Conservation (phyloP, 2,797 vertebrate genomes). For the Fistularia tabacaria region DNA sequence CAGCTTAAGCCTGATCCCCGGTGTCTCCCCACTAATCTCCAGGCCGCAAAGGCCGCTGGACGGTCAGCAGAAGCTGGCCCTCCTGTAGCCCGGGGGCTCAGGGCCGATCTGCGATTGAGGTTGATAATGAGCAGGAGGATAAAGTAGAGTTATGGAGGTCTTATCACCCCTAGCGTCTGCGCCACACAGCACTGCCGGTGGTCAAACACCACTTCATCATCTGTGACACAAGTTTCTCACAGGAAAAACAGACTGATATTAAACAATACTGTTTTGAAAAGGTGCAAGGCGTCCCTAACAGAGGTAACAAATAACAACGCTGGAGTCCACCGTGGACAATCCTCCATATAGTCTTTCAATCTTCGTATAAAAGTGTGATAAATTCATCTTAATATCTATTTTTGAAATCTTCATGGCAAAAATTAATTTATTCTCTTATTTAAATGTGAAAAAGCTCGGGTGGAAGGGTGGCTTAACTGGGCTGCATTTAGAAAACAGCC, state of each 20-base stretch:
- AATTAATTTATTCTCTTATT: too few relatives aligned
- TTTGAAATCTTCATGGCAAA: too few relatives aligned
- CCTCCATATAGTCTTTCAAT: too few relatives aligned
- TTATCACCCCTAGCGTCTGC: constrained; percentile 69
- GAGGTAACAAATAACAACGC: constrained; percentile 7
- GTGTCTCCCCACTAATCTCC: constrained; percentile 62
- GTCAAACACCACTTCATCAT: constrained; percentile 44
- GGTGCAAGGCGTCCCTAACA: too few relatives aligned
- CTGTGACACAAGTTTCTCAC: constrained; percentile 13
- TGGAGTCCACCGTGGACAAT: too few relatives aligned
- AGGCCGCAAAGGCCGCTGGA: constrained; percentile 21
- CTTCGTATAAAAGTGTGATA: too few relatives aligned
- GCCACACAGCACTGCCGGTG: constrained; percentile 63
- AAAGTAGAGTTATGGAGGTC: constrained; percentile 74
- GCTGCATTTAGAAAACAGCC: constrained; percentile 11
- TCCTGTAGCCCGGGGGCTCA: constrained; percentile 48
- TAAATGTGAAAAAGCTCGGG: neutral
- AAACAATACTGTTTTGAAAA: neutral
- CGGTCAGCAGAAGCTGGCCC: constrained; percentile 28
- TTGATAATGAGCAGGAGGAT: constrained; percentile 75
- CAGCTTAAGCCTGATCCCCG: constrained; percentile 37
- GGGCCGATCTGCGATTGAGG: constrained; percentile 54
- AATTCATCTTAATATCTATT: too few relatives aligned
- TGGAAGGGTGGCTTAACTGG: constrained; percentile 11
- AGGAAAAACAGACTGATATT: neutral